Conservation (phyloP, 2,888 invertebrate species). For the Chymomyza amoena region DNA sequence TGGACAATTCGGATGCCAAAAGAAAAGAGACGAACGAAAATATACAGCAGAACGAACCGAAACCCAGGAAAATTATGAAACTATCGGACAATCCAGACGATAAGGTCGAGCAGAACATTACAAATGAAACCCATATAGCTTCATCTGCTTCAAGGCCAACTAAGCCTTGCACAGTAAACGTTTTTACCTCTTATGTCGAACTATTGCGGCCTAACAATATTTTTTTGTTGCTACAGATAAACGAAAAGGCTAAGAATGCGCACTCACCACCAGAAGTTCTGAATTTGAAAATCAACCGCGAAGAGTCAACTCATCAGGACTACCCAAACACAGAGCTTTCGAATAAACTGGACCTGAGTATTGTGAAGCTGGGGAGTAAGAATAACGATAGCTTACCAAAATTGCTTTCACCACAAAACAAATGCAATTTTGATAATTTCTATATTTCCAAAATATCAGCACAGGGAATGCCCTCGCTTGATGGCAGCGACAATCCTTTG, state of each 20-base stretch:
- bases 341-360: background rate
- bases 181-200: conserved; percentile 25
- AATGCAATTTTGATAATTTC: background rate
- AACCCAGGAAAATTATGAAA: background rate
- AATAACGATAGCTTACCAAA: conserved; percentile 8
- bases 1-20: no score
- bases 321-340: background rate
- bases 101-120: background rate
- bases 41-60: no score
- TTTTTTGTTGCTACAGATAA: conserved; percentile 29
- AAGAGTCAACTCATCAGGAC: background rate
- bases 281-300: background rate
- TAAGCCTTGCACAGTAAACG: conserved; percentile 21
- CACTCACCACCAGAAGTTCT: conserved; percentile 12
- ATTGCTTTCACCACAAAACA: background rate
- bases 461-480: no score
- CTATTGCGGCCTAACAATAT: conserved; percentile 28
- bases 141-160: background rate
- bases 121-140: background rate
- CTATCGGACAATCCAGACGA: background rate
- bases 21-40: no score
- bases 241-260: background rate
- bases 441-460: no score
- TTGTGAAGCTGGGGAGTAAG: background rate
- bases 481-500: no score